Evolutionary conservation across 2,113 vertebrate species (phyloP).

Genomic region (Cyanoliseus patagonus): DNA sequence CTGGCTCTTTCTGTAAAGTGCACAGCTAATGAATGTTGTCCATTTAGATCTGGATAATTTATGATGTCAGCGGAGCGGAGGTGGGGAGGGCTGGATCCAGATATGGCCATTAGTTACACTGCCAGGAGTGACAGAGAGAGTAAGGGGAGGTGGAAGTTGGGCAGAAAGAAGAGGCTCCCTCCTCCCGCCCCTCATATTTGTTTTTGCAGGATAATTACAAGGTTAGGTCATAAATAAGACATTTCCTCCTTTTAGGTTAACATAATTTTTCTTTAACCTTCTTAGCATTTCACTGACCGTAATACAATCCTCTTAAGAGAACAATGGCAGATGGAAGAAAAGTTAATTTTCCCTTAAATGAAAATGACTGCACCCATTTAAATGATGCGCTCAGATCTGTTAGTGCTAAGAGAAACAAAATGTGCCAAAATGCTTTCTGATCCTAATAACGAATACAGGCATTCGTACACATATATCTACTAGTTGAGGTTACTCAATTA

Average conservation of each 20-base stretch:
- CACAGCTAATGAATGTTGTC: constrained; percentile 73
- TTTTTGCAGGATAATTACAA: not conserved
- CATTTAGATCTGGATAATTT: constrained; percentile 75
- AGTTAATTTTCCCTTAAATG: not conserved
- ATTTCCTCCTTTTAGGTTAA: not conserved
- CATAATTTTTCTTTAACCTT: not conserved
- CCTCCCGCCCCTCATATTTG: rapidly evolving
- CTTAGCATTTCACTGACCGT: not conserved
- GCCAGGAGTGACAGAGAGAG: not conserved
- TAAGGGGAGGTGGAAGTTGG: not conserved
- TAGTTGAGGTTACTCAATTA: not conserved
- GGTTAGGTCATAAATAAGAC: not conserved
- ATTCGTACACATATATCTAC: not conserved
- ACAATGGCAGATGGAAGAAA: not conserved
- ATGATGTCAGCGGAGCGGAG: constrained; percentile 56
- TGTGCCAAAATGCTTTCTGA: not conserved
- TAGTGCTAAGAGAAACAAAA: not conserved
- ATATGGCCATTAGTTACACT: constrained; percentile 8
- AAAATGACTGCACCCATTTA: not conserved
- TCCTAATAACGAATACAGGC: not conserved
- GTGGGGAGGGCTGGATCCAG: constrained; percentile 41
- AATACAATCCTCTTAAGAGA: not conserved
- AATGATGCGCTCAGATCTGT: not conserved
- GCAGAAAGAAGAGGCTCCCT: not conserved
- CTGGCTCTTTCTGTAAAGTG: constrained; percentile 67